These are phyloP conservation scores for Riptortus pedestris DNA, from an alignment of 1,140 invertebrate species.

Conservation along the genomic window DNA sequence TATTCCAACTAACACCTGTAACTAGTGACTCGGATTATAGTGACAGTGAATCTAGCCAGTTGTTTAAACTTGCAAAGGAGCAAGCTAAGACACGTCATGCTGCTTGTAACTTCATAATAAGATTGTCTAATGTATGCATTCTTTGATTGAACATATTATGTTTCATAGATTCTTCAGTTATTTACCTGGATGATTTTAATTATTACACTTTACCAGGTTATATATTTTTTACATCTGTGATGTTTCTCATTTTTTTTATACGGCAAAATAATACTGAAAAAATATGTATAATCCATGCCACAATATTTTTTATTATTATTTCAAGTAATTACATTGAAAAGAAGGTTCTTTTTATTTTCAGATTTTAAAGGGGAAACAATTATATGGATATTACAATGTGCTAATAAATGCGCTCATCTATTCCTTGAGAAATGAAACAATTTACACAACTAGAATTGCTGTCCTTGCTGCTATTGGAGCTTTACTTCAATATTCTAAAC, in stretches of 20 bases:
- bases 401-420: constrained; percentile 8
- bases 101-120: constrained; percentile 23
- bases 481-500: constrained; percentile 20
- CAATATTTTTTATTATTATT: too few relatives aligned
- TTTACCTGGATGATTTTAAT: too few relatives aligned
- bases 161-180: too few relatives aligned
- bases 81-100: constrained; percentile 25
- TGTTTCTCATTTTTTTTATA: too few relatives aligned
- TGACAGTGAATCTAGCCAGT: constrained; percentile 22
- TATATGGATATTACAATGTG: constrained; percentile 19
- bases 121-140: constrained; percentile 19
- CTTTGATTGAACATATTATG: neutral
- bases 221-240: too few relatives aligned
- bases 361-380: constrained; percentile 3
- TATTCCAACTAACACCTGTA: neutral
- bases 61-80: neutral
- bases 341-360: neutral
- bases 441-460: constrained; percentile 6
- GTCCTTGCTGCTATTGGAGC: constrained; percentile 21
- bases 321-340: too few relatives aligned
- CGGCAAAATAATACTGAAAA: too few relatives aligned
- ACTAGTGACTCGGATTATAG: constrained; percentile 26
- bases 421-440: constrained; percentile 11
- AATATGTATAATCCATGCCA: too few relatives aligned
- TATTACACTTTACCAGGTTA: too few relatives aligned